Base-by-base conservation (phyloP, 2,797 vertebrate species). In the Oreortyx pictus region DNA sequence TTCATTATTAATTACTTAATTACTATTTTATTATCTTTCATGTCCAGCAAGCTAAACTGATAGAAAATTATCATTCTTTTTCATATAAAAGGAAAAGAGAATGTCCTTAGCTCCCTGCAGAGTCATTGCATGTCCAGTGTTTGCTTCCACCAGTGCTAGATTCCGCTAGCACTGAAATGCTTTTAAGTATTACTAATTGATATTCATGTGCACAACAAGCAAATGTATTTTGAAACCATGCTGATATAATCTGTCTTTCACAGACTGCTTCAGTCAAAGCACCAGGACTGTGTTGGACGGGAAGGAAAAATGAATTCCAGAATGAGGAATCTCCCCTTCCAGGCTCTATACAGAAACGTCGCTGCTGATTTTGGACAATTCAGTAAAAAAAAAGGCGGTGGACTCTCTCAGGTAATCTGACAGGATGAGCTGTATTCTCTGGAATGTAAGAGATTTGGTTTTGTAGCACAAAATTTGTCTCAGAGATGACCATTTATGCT, bases 11-110 rank as follows among this genome's bases (percentile, higher is more conserved):
- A 41, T 41, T 84, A 43, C 39, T 96, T 90, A 46, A 50, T 83
- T 84, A 66, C 22, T 85, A 65, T 86, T 91, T 90, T 43, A 71
- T 89, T 76, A 16, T 83, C 33, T 83, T 86, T 37, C n/a, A 11
- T 64, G 65, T 76, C 59, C 71, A 75, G 49, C 41, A 78, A 81
- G 20, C 35, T 31, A 73, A 72, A 57, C 27, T 68, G 44, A 88
- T 25, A 71, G 56, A 71, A 84, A 68, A 74, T 54, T 24, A 27
- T 39, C 22, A 77, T 74, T 17, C 12, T 71, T 86, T 81, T 82
- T 60, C n/a, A 31, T 78, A 10, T n/a, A 54, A 90, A 91, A 82
- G 1, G 6, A 33, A 62, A 7, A 66, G 27, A 54, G 39, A 50
- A 16, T 16, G 12, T 59, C 35, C 61, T 92, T 86, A 60, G 43